phyloP scores from a whole-genome alignment of 2,113 vertebrate species.

The Tetraodon nigroviridis region DNA sequence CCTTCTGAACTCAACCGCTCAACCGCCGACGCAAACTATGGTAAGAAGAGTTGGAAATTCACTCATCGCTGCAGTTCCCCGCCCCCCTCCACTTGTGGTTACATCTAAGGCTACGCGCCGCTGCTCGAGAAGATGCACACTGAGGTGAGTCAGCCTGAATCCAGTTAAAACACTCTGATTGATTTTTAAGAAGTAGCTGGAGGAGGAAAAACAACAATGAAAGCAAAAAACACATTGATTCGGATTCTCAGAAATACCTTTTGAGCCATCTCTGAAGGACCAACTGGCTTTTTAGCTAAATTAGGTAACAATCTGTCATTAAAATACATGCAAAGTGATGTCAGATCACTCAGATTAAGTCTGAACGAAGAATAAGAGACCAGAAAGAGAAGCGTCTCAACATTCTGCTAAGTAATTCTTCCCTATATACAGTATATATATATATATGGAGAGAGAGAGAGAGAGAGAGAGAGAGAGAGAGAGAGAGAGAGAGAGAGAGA shows the following conservation, averaged over 20 bases:
- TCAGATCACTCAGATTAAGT: background rate
- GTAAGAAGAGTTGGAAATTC: background rate
- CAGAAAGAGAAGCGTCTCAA: background rate
- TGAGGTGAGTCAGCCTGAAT: too few relatives aligned
- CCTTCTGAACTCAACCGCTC: background rate
- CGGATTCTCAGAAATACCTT: too few relatives aligned
- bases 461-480: background rate
- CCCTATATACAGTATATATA: too few relatives aligned
- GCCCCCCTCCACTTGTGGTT: background rate
- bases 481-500: slow-evolving; percentile 1
- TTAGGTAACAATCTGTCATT: too few relatives aligned
- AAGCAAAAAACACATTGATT: too few relatives aligned
- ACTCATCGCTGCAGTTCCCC: background rate
- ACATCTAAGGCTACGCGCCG: background rate
- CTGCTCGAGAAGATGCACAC: too few relatives aligned
- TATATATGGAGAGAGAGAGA: slow-evolving; percentile 1
- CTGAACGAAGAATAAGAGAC: background rate
- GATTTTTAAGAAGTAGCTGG: background rate
- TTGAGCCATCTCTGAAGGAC: too few relatives aligned
- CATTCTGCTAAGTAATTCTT: background rate
- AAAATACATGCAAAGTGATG: too few relatives aligned
- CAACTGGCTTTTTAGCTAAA: too few relatives aligned
- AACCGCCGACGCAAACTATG: background rate
- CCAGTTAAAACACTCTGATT: background rate
- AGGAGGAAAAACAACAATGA: too few relatives aligned